phyloP scores from a whole-genome alignment of 1,140 invertebrate species.

The Ooceraea biroi region DNA sequence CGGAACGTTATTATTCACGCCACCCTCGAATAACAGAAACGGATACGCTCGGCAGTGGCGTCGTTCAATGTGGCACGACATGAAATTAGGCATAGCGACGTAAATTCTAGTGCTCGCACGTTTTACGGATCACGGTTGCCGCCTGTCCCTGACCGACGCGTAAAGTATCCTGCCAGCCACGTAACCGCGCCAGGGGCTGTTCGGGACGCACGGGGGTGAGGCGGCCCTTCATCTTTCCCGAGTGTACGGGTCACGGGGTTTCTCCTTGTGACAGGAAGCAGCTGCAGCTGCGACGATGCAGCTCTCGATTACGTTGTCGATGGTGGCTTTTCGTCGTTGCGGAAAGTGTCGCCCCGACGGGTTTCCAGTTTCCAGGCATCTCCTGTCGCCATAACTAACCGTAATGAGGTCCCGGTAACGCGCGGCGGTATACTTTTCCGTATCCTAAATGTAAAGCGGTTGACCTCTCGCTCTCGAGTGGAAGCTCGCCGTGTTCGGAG shows the following conservation, averaged over 20 bases:
- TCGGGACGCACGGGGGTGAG: constrained; percentile 31
- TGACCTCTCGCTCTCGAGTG: constrained; percentile 25
- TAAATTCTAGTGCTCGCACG: constrained; percentile 64
- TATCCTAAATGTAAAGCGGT: constrained; percentile 1
- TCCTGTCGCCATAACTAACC: constrained; percentile 67
- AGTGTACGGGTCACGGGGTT: constrained; percentile 25
- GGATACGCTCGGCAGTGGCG: constrained; percentile 27
- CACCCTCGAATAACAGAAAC: constrained; percentile 45
- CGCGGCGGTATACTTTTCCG: constrained; percentile 59
- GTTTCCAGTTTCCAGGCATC: constrained; percentile 72
- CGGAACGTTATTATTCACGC: constrained; percentile 59
- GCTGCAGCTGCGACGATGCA: constrained; percentile 70
- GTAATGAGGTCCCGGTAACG: constrained; percentile 63
- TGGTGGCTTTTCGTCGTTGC: constrained; percentile 42
- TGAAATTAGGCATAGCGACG: constrained; percentile 69
- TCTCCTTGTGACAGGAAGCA: constrained; percentile 78
- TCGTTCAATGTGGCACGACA: constrained; percentile 54
- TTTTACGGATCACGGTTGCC: constrained; percentile 67
- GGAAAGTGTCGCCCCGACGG: constrained; percentile 9
- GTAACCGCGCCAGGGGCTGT: constrained; percentile 61
- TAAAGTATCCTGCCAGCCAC: constrained; percentile 24
- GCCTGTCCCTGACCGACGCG: constrained; percentile 5
- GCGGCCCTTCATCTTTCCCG: constrained; percentile 44
- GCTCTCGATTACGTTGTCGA: constrained; percentile 48
- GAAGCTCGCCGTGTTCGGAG: constrained; percentile 49